phyloP scores from a whole-genome alignment of 1,140 invertebrate genomes.

The Drosophila ananassae region DNA sequence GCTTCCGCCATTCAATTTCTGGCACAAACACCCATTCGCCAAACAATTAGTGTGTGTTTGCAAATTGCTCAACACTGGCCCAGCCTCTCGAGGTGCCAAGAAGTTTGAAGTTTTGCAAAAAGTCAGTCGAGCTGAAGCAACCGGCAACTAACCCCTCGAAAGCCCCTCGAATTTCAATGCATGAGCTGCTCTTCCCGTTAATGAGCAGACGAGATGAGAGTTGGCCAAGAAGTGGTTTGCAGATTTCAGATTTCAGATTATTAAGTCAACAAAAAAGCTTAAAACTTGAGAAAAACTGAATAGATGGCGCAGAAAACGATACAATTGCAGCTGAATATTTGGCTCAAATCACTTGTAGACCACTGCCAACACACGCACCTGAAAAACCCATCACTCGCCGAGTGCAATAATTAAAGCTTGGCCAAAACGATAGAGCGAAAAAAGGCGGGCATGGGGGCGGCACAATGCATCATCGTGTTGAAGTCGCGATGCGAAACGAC shows the following conservation, averaged over 20 bases:
- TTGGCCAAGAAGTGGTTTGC: constrained; percentile 28
- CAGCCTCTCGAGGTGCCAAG: constrained; percentile 50
- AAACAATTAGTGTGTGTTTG: constrained; percentile 51
- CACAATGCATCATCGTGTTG: constrained; percentile 48
- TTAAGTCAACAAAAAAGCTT: constrained; percentile 15
- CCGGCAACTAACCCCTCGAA: constrained; percentile 14
- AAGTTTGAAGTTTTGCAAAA: constrained; percentile 50
- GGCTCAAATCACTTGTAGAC: constrained; percentile 28
- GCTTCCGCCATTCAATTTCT: constrained; percentile 34
- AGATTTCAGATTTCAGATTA: constrained; percentile 44
- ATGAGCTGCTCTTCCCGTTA: constrained; percentile 53
- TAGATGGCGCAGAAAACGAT: constrained; percentile 11
- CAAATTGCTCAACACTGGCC: constrained; percentile 35
- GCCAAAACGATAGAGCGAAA: constrained; percentile 22
- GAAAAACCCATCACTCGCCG: neutral
- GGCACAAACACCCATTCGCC: constrained; percentile 10
- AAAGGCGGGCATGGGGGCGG: neutral
- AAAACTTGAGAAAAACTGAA: neutral
- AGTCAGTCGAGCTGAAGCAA: constrained; percentile 45
- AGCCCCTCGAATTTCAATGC: constrained; percentile 39
- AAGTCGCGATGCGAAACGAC: constrained; percentile 72
- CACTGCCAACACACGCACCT: constrained; percentile 1
- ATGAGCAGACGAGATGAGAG: constrained; percentile 44
- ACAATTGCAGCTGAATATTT: constrained; percentile 15
- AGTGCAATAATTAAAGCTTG: constrained; percentile 56